Conservation (phyloP, 92 coral and sea anemone genomes). For the Epizoanthus illoricatus region DNA sequence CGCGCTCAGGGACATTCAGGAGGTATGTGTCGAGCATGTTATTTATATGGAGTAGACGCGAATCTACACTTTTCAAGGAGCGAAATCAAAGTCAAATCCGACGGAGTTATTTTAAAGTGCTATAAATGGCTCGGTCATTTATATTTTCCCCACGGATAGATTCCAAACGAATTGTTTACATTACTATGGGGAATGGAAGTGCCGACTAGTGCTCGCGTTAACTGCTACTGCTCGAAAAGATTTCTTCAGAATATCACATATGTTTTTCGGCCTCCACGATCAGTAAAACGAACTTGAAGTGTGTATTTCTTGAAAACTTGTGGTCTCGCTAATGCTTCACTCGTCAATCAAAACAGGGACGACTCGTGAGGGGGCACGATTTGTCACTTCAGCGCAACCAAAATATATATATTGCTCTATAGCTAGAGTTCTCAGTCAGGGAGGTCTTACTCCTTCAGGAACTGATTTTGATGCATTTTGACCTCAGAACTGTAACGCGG, state of each 20-base stretch:
- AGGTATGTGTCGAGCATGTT: constrained; percentile 51
- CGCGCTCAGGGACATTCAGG: constrained; percentile 65
- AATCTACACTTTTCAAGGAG: constrained; percentile 5
- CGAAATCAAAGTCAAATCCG: background rate
- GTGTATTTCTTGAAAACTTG: constrained; percentile 37
- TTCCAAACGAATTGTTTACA: constrained; percentile 57
- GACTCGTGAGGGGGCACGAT: constrained; percentile 2
- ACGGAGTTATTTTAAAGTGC: constrained; percentile 4
- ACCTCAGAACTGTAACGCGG: constrained; percentile 52
- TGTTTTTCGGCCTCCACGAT: constrained; percentile 14
- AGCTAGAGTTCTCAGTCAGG: constrained; percentile 11
- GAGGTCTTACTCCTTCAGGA: constrained; percentile 21
- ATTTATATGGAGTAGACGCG: background rate
- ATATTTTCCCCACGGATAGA: background rate
- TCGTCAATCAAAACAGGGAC: constrained; percentile 35
- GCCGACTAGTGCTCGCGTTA: background rate
- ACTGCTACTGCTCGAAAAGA: background rate
- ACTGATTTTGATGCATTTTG: constrained; percentile 39
- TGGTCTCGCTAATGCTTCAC: constrained; percentile 40
- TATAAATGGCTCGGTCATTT: constrained; percentile 9
- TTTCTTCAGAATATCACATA: background rate
- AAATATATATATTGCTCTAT: background rate
- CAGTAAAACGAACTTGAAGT: constrained; percentile 27
- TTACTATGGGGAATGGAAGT: constrained; percentile 41
- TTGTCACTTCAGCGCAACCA: constrained; percentile 33